Evolutionary conservation across 2,113 vertebrate genomes (phyloP), one percentile per base, ranked within the genome.

Genomic region (Amphilophus citrinellus): DNA sequence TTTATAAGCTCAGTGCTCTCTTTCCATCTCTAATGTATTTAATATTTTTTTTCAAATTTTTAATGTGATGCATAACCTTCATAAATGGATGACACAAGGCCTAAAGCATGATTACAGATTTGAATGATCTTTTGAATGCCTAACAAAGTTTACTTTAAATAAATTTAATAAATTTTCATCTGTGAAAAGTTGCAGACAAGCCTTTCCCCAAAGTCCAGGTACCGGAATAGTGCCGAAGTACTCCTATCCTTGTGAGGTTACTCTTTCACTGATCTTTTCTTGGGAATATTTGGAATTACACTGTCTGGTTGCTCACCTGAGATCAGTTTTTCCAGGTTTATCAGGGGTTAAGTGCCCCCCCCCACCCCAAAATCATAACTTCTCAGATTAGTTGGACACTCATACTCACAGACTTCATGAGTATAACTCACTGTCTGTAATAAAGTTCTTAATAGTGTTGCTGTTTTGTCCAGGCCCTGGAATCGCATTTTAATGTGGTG

Each of bases 1-100:
- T 89, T 76, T 68, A 47, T 78, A 79, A 81, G 56, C 35, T 62
- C 14, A 5, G 24, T 58, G 20, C 44, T 13, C 50, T 81, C 35
- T 60, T 77, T 14, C 32, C 15, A 84, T 71, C n/a, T 58, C 14
- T 63, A 44, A 76, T 5, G 8, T 53, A 20, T 58, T 47, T 47
- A 17, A 9, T 68, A 4, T n/a, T 17, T 73, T 63, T 24, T 13
- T 30, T n/a, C 27, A 60, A 18, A 9, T 73, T 62, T 42, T 10
- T 68, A 47, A 61, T 62, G 15, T 63, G 42, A 20, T 8, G 7
- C 1, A 50, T 35, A 35, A 13, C 59, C n/a, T 24, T 66, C 15
- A 22, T 47, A 1, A 59, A 57, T 77, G 4, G n/a, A 14, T 22
- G 6, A 24, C n/a, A 47, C 11, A 13, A 56, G 24, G 6, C 44